phyloP scores from a whole-genome alignment of 2,888 invertebrate species.

The Pseudoips prasinana region DNA sequence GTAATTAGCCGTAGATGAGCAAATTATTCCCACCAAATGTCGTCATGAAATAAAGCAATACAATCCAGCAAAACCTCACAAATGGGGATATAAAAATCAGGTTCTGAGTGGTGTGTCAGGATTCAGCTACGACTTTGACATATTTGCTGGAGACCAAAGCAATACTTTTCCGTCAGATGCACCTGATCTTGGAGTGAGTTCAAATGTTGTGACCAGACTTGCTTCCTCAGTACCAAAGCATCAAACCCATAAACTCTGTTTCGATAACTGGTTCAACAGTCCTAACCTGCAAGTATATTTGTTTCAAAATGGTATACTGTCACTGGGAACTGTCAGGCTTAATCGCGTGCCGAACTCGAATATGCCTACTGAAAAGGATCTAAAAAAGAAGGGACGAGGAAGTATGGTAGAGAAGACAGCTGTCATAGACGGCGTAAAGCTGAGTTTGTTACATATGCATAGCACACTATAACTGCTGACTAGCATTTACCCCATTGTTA shows the following conservation, averaged over 20 bases:
- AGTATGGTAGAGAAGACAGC: not conserved
- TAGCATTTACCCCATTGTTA: no score
- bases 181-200: conserved; percentile 35
- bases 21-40: conserved; percentile 44
- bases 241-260: conserved; percentile 37
- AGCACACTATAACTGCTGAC: no score
- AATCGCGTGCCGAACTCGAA: conserved; percentile 17
- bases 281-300: conserved; percentile 13
- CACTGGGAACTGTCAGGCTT: conserved; percentile 3
- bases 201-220: conserved; percentile 36
- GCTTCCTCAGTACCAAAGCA: conserved; percentile 29
- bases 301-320: not conserved
- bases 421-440: not conserved
- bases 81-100: conserved; percentile 46
- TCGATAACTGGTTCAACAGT: conserved; percentile 42
- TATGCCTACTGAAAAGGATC: conserved; percentile 18
- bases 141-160: conserved; percentile 39
- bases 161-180: conserved; percentile 25
- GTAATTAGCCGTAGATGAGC: conserved; percentile 38
- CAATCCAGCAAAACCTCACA: conserved; percentile 45
- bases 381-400: conserved; percentile 13
- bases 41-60: conserved; percentile 29
- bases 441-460: no score
- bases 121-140: conserved; percentile 49
- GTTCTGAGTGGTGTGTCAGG: conserved; percentile 48